phyloP scores from a whole-genome alignment of 2,113 vertebrate genomes.

The Lycaon pictus region DNA sequence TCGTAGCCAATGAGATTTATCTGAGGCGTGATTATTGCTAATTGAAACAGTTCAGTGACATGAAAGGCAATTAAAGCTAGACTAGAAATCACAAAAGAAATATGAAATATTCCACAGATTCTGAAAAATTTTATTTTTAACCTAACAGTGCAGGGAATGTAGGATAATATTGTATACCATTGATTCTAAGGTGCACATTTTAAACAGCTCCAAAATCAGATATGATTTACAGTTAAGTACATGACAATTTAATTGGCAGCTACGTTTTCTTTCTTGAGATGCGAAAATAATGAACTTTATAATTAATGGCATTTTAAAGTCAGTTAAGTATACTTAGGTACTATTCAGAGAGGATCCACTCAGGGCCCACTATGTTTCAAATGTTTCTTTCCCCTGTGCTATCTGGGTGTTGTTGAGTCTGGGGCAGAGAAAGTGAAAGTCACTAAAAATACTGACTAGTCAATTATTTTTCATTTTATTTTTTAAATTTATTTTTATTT shows the following conservation, averaged over 20 bases:
- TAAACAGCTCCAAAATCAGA: background rate
- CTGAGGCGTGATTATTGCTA: background rate
- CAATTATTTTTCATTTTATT: conserved; percentile 17
- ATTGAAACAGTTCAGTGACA: background rate
- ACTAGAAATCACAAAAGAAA: conserved; percentile 43
- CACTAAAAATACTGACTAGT: background rate
- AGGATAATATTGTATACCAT: background rate
- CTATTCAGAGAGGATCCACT: background rate
- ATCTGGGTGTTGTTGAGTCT: background rate
- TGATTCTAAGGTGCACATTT: conserved; percentile 20
- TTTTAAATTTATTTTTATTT: background rate
- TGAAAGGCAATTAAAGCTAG: conserved; percentile 26
- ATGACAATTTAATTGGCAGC: background rate
- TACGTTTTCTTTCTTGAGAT: conserved; percentile 8
- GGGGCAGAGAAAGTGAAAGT: background rate
- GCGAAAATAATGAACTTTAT: background rate
- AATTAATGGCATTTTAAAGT: conserved; percentile 8
- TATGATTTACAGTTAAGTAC: background rate
- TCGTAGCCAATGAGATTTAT: background rate
- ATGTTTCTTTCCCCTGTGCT: background rate
- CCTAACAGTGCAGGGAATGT: background rate
- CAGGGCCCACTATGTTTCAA: background rate
- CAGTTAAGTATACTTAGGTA: background rate
- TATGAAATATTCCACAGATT: background rate
- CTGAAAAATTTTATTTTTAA: conserved; percentile 43